Evolutionary conservation across 2,888 invertebrate genomes (phyloP), one percentile per base, ranked within the genome.

Genomic region (Volucella inanis): DNA sequence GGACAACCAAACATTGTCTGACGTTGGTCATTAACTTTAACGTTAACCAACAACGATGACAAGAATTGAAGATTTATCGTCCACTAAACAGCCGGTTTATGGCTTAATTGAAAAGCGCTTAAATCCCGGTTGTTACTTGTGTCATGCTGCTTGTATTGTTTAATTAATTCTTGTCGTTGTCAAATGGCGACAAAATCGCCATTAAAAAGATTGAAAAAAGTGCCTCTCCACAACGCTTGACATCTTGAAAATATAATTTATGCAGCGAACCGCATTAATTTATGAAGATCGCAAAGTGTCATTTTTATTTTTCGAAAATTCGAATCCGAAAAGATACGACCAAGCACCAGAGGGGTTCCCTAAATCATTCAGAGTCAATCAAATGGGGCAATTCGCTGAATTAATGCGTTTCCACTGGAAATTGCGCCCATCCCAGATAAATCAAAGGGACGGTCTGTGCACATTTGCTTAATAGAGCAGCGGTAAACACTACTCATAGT

Each of bases 351-450:
- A 31, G 31, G 31, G 68, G 62, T 57, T 68, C 52, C 74, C 52
- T 86, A 82, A 86, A 86, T 86, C 82, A 82, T 78, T 86, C 74
- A 74, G 86, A 82, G 81, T 86, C 86, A 86, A 86, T 86, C 86
- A 86, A 82, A 86, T 78, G 67, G 65, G 74, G 74, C 78, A 72
- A 78, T 86, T 74, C 81, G 70, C 62, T 74, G 76, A 81, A 85
- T 85, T 85, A 85, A 80, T 80, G 85, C 62, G 64, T 65, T 72
- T 41, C 31, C 45, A 59, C 80, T 72, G 78, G 64, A 64, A 31
- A 77, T 59, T 55, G 72, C 78, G 74, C 77, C 43, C 77, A 74
- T 82, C 72, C n/a, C 50, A 70, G 68, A 86, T 86, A 82, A 82
- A 78, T 77, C 80, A 82, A 70, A 74, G 76, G 64, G 67, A 57